Evolutionary conservation across 2,797 vertebrate genomes (phyloP).

Genomic region (Pangasius mekongensis): DNA sequence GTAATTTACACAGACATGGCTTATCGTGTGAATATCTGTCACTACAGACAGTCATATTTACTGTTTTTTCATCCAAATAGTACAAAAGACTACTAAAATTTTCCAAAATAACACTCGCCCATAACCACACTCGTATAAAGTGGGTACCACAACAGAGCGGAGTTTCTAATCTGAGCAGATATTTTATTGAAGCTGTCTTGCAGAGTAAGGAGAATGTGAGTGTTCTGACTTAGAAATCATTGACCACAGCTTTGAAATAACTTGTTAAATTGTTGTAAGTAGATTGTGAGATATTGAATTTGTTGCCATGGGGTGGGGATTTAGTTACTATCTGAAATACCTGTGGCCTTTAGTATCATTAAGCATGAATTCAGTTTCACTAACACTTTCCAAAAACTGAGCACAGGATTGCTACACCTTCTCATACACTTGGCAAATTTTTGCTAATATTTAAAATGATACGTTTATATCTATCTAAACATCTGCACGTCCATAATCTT

Average conservation of each 20-base stretch:
- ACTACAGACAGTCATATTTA: too few relatives aligned
- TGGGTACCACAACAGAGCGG: not conserved
- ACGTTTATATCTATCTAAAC: not conserved
- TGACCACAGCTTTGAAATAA: not conserved
- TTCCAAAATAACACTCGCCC: not conserved
- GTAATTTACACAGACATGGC: not conserved
- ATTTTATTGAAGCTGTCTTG: not conserved
- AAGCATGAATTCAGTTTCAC: not conserved
- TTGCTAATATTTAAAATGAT: not conserved
- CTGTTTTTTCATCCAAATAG: not conserved
- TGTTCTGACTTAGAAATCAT: not conserved
- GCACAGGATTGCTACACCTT: not conserved
- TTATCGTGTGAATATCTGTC: not conserved
- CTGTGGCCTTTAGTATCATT: not conserved
- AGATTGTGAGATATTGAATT: not conserved
- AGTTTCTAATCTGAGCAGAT: conserved; percentile 12
- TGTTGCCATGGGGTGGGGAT: not conserved
- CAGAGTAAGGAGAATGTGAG: not conserved
- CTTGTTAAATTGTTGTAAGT: not conserved
- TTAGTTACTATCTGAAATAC: not conserved
- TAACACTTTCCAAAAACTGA: not conserved
- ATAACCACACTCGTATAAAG: not conserved
- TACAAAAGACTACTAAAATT: not conserved
- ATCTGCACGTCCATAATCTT: not conserved
- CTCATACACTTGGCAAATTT: not conserved